These are phyloP conservation scores for Drepanosiphum platanoidis DNA, from an alignment of 2,888 invertebrate genomes.

Conservation along the genomic window DNA sequence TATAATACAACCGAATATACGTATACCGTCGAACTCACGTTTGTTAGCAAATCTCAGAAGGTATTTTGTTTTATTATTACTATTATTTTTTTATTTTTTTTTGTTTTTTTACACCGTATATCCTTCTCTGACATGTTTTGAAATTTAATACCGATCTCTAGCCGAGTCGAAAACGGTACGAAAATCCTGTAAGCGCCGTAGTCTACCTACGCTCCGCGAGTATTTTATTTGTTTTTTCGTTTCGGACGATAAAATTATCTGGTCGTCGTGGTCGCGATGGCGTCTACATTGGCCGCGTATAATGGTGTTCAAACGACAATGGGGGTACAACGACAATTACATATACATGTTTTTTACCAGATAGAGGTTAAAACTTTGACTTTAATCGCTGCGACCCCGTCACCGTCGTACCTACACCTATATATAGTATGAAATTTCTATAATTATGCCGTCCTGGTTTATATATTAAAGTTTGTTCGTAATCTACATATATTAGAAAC, in stretches of 20 bases:
- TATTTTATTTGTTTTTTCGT: background rate
- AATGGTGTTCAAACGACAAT: background rate
- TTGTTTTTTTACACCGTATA: background rate
- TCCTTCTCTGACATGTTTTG: background rate
- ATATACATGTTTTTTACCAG: background rate
- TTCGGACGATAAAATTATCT: background rate
- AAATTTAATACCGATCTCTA: background rate
- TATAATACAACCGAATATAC: background rate
- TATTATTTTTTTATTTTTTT: too few species aligned
- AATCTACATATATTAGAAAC: slow-evolving; percentile 52
- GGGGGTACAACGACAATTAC: background rate
- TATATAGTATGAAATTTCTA: slow-evolving; percentile 39
- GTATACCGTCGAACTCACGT: background rate
- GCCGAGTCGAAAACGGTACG: background rate
- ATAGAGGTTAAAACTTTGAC: slow-evolving; percentile 33
- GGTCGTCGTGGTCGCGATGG: background rate
- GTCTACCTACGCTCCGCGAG: background rate
- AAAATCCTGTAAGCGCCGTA: background rate
- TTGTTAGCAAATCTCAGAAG: background rate
- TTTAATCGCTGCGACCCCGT: slow-evolving; percentile 2
- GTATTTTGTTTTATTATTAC: too few species aligned
- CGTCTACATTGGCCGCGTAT: background rate
- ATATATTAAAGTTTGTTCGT: slow-evolving; percentile 33
- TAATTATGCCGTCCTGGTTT: slow-evolving; percentile 13
- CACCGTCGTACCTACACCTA: too few species aligned